These are phyloP conservation scores for Eubasilissa regina DNA, from an alignment of 1,140 invertebrate species.

Conservation along the genomic window DNA sequence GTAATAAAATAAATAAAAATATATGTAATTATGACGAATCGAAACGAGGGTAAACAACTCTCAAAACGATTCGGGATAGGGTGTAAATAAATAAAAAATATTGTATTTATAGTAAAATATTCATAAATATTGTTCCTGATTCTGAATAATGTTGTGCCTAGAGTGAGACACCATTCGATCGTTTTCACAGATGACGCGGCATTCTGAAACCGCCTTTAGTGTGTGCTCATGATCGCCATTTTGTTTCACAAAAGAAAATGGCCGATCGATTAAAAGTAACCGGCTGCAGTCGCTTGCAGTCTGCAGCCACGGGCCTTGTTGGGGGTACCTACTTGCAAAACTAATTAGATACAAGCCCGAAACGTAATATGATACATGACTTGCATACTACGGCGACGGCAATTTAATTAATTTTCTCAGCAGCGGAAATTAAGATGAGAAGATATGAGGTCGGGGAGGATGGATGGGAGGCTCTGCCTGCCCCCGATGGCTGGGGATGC, in stretches of 20 bases:
- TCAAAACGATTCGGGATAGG: no score
- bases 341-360: slow-evolving; percentile 61
- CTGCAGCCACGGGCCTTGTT: slow-evolving; percentile 26
- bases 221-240: slow-evolving; percentile 1
- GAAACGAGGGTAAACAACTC: no score
- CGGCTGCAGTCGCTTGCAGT: slow-evolving; percentile 6
- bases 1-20: no score
- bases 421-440: slow-evolving; percentile 61
- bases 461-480: not conserved
- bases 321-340: slow-evolving; percentile 51
- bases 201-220: no score
- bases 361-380: slow-evolving; percentile 62
- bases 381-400: slow-evolving; percentile 61
- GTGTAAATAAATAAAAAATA: no score
- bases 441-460: slow-evolving; percentile 57
- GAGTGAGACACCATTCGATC: no score
- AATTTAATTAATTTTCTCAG: slow-evolving; percentile 62
- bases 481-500: not conserved
- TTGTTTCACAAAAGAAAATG: slow-evolving; percentile 20
- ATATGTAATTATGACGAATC: no score
- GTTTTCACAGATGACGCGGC: no score
- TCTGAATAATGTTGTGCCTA: no score
- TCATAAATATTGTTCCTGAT: no score
- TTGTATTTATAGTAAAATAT: no score
- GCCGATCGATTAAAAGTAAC: slow-evolving; percentile 21